These are phyloP conservation scores for Drosophila pectinifera DNA, from an alignment of 1,140 invertebrate genomes.

Conservation along the genomic window DNA sequence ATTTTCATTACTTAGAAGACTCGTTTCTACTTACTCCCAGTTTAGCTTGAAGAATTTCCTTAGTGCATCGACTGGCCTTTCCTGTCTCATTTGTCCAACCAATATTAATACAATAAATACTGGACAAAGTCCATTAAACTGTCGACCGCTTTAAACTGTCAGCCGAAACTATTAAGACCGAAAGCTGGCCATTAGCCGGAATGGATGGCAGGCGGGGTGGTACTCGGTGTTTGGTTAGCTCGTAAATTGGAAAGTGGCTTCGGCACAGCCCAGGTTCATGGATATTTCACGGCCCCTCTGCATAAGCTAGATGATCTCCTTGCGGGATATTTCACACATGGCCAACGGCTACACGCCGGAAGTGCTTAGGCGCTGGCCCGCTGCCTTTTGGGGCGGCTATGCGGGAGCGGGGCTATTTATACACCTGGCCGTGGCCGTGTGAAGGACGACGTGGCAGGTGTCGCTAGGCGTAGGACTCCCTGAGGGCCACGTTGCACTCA, in stretches of 20 bases:
- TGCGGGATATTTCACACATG: slow-evolving; percentile 31
- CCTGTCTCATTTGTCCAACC: slow-evolving; percentile 12
- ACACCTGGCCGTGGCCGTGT: slow-evolving; percentile 14
- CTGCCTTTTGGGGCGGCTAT: not conserved
- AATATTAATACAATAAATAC: slow-evolving; percentile 81
- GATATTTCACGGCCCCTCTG: slow-evolving; percentile 10
- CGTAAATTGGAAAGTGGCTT: slow-evolving; percentile 34
- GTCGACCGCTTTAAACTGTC: slow-evolving; percentile 71
- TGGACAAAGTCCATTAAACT: slow-evolving; percentile 70
- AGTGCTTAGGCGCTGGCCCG: slow-evolving; percentile 33
- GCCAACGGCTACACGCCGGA: slow-evolving; percentile 26
- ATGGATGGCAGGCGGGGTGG: not conserved
- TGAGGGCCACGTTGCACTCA: slow-evolving; percentile 52
- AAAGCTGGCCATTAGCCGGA: slow-evolving; percentile 30
- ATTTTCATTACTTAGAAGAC: too few relatives aligned
- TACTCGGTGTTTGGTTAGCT: slow-evolving; percentile 1
- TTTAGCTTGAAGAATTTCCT: too few relatives aligned
- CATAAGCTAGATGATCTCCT: slow-evolving; percentile 35
- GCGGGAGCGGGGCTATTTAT: slow-evolving; percentile 35
- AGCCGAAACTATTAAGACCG: slow-evolving; percentile 47
- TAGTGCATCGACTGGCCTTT: slow-evolving; percentile 5
- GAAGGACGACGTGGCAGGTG: slow-evolving; percentile 29
- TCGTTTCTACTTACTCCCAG: too few relatives aligned
- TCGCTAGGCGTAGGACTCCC: slow-evolving; percentile 15
- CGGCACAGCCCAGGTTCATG: slow-evolving; percentile 1